Conservation (phyloP, 2,797 vertebrate genomes). For the Rhodeus uyekii region DNA sequence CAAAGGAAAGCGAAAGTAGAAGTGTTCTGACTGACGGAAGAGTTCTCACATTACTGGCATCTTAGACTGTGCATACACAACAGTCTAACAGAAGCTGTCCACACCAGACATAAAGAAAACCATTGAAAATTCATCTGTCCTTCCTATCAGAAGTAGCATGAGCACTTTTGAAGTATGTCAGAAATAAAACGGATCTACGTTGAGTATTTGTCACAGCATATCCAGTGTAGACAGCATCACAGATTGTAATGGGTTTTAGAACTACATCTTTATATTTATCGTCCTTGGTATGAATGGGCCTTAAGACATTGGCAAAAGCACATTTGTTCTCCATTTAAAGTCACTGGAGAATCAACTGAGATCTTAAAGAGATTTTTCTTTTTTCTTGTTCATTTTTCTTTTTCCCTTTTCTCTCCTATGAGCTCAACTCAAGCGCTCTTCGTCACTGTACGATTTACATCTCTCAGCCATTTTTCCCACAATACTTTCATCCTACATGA, state of each 20-base stretch:
- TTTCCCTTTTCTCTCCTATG: not conserved
- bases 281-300: too few species aligned
- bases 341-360: not conserved
- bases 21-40: too few species aligned
- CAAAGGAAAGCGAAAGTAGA: too few species aligned
- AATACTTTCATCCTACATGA: conserved; percentile 20
- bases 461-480: not conserved
- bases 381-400: not conserved
- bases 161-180: not conserved
- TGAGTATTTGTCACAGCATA: too few species aligned
- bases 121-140: not conserved
- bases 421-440: not conserved
- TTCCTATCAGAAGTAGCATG: not conserved
- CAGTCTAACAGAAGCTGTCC: too few species aligned
- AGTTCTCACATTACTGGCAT: too few species aligned
- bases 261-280: not conserved
- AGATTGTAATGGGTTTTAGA: not conserved
- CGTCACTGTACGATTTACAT: not conserved
- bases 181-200: not conserved
- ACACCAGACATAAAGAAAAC: too few species aligned
- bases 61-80: not conserved
- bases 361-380: not conserved
- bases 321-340: not conserved
- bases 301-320: not conserved
- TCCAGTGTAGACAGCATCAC: not conserved